Evolutionary conservation across 2,113 vertebrate species (phyloP), one percentile per base, ranked within the genome.

Genomic region (Nesoenas mayeri): DNA sequence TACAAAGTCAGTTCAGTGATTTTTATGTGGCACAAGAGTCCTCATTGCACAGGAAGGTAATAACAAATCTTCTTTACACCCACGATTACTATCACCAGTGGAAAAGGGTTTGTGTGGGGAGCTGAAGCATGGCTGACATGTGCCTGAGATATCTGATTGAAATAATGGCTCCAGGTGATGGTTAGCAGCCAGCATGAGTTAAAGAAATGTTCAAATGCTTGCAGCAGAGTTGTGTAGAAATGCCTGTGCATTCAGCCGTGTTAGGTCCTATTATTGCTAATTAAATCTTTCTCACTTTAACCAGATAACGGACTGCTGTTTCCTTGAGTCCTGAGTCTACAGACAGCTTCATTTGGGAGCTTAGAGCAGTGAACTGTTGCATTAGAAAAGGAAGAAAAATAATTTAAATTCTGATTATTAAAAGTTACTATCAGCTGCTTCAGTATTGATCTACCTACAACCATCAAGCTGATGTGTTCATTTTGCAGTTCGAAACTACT

Each of bases 41-140:
- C 54, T 85, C 3, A 1, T 82, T 77, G 36, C 15, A 3, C 10
- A 5, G n/a, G 56, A 88, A 66, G 58, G 67, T 83, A 90, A 65
- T 88, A 93, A 92, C 0, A 2, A 91, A 77, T 77, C 71, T 88
- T 83, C n/a, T 66, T 47, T 92, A 91, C 12, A 6, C 50, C 34
- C 74, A 94, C 60, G 91, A 79, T 95, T 85, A 26, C 62, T 88
- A 47, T 94, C 74, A 85, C 74, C 85, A 60, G 69, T 70, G 79
- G 67, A 36, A 90, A 93, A 90, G 74, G 65, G 3, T 50, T 77
- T 89, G 44, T 29, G 62, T 90, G 28, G 58, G 51, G 51, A 95
- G 79, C 60, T 83, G 83, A 81, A 92, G 72, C 60, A 51, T 81
- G 56, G 77, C 15, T 51, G 2, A 70, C 6, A 1, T 73, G 66